These are phyloP conservation scores for Styela plicata DNA, from an alignment of 23 tunicate genomes.

Conservation along the genomic window DNA sequence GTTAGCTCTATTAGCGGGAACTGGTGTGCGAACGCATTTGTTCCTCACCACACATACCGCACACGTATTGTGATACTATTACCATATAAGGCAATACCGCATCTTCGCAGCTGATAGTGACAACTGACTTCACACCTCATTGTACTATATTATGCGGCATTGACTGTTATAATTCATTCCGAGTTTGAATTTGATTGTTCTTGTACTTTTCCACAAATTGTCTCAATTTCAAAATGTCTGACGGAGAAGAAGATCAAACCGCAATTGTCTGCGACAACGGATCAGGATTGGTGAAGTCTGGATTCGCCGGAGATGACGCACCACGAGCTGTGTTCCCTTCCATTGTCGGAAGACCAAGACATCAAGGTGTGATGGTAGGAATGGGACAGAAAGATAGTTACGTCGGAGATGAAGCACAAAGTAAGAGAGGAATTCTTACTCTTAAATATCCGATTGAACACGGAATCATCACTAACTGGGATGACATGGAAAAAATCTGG, in stretches of 20 bases:
- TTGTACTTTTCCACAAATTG: not conserved
- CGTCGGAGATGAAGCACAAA: constrained; percentile 72
- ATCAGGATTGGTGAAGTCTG: not conserved
- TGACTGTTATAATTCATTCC: not conserved
- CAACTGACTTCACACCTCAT: not conserved
- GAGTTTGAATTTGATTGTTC: not conserved
- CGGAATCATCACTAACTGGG: not conserved
- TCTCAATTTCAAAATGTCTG: not conserved
- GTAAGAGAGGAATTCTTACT: constrained; percentile 34
- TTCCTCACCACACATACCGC: no score
- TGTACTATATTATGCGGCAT: not conserved
- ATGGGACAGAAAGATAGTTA: constrained; percentile 48
- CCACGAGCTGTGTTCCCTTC: constrained; percentile 13
- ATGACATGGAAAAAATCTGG: not conserved
- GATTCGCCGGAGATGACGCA: constrained; percentile 17
- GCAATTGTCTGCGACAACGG: not conserved
- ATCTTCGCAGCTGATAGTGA: not conserved
- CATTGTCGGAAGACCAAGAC: not conserved
- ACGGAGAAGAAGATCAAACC: not conserved
- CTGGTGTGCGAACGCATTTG: no score
- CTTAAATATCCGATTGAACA: constrained; percentile 80
- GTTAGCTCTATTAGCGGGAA: no score
- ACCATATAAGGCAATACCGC: not conserved
- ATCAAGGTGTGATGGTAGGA: constrained; percentile 20
- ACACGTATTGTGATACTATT: no score